phyloP scores from a whole-genome alignment of 2,113 vertebrate genomes.

The Mustelus asterias region DNA sequence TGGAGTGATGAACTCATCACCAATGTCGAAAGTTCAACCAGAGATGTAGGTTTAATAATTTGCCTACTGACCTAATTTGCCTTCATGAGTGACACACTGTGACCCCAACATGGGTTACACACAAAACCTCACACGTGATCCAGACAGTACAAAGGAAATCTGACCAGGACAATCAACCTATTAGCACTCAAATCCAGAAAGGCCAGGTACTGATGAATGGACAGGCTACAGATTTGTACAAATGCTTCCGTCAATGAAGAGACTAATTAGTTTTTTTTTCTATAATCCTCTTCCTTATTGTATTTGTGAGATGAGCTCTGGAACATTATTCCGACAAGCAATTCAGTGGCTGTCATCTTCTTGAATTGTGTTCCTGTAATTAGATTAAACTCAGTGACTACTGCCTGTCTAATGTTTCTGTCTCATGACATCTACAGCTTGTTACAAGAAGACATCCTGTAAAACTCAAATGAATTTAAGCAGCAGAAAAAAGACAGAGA shows the following conservation, averaged over 20 bases:
- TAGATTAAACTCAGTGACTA: conserved; percentile 25
- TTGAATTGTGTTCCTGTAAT: conserved; percentile 23
- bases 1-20: neutral
- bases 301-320: conserved; percentile 49
- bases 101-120: neutral
- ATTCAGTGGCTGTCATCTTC: conserved; percentile 21
- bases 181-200: conserved; percentile 1
- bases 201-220: conserved; percentile 41
- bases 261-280: conserved; percentile 62
- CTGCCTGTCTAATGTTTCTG: conserved; percentile 26
- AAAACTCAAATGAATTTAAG: neutral
- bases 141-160: neutral
- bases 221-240: conserved; percentile 49
- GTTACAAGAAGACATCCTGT: neutral
- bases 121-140: neutral
- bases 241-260: conserved; percentile 57
- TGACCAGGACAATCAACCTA: neutral
- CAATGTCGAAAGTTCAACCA: neutral
- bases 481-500: neutral
- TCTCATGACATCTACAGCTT: conserved; percentile 5
- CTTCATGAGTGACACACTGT: neutral
- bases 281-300: conserved; percentile 56
- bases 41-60: neutral
- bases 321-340: conserved; percentile 25
- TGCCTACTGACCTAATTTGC: neutral